Conservation (phyloP, 2,113 vertebrate species). For the Misgurnus anguillicaudatus region DNA sequence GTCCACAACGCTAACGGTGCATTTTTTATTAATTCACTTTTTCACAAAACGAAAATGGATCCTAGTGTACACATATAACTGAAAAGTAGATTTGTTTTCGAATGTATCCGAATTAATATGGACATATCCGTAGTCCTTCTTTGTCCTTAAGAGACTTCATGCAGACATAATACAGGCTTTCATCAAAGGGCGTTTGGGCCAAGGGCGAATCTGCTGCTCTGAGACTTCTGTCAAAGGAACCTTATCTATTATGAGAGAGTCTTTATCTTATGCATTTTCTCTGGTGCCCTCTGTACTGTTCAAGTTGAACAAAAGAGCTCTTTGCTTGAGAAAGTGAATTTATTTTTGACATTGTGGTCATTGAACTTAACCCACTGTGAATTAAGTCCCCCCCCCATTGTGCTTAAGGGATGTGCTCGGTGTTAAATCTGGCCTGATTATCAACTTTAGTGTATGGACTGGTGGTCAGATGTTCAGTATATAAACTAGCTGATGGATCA, state of each 20-base stretch:
- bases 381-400: constrained; percentile 21
- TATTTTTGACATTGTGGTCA: constrained; percentile 41
- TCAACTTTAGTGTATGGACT: background rate
- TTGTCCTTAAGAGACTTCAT: constrained; percentile 40
- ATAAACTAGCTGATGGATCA: background rate
- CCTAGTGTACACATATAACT: no score
- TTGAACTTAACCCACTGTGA: constrained; percentile 37
- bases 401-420: constrained; percentile 18
- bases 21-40: no score
- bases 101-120: no score
- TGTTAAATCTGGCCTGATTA: constrained; percentile 4
- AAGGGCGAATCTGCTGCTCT: constrained; percentile 44
- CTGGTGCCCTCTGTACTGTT: constrained; percentile 35
- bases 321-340: constrained; percentile 37
- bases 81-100: no score
- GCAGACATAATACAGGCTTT: constrained; percentile 45
- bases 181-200: constrained; percentile 44
- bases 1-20: no score
- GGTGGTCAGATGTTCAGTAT: background rate
- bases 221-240: constrained; percentile 45
- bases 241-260: constrained; percentile 42
- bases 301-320: constrained; percentile 40
- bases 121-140: background rate
- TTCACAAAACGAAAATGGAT: no score
- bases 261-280: constrained; percentile 43